Conservation (phyloP, 2,888 invertebrate species). For the Agonopterix arenella region DNA sequence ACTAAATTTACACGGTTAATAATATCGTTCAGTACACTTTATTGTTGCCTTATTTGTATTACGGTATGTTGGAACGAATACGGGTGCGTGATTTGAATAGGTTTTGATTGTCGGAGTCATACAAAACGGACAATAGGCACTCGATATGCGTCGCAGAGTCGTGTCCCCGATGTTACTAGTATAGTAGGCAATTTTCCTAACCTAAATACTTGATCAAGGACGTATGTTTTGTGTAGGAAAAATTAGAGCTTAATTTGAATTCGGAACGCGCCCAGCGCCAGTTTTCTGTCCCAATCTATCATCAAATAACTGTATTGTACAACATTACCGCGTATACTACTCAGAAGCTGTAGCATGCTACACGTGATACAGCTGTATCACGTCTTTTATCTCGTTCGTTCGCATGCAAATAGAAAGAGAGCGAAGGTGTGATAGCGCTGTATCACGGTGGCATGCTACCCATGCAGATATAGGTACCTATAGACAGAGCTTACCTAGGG, state of each 20-base stretch:
- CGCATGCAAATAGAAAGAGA: no score
- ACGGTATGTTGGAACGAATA: conserved; percentile 74
- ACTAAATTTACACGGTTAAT: conserved; percentile 46
- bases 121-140: conserved; percentile 58
- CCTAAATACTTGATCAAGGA: conserved; percentile 67
- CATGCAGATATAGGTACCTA: no score
- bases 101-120: conserved; percentile 46
- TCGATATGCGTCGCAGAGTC: conserved; percentile 49
- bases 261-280: conserved; percentile 16
- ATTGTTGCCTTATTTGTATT: conserved; percentile 65
- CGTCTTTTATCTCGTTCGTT: no score
- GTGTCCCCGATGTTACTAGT: conserved; percentile 42
- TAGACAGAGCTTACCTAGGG: no score
- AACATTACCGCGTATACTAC: no score
- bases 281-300: conserved; percentile 1
- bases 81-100: conserved; percentile 62
- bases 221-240: conserved; percentile 37
- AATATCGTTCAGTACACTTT: conserved; percentile 43
- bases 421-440: no score
- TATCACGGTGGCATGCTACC: no score
- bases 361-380: no score
- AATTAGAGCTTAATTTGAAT: conserved; percentile 12
- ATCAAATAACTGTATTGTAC: no score
- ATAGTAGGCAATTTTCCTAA: conserved; percentile 58
- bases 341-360: no score